phyloP scores from a whole-genome alignment of 2,113 vertebrate species.

The Mungos mungo region DNA sequence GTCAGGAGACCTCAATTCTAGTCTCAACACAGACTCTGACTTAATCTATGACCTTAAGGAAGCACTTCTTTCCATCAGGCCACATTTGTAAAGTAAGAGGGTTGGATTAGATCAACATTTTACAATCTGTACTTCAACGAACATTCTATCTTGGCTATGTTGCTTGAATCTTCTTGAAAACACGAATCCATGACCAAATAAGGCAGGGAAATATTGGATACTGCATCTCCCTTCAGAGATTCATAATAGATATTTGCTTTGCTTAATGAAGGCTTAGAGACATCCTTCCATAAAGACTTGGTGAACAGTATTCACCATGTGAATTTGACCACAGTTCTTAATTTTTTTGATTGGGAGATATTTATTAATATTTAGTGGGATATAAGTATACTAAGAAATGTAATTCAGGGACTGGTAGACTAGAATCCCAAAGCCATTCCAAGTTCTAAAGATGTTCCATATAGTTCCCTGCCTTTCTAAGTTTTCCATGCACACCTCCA shows the following conservation, averaged over 20 bases:
- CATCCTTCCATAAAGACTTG: not conserved
- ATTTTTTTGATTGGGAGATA: not conserved
- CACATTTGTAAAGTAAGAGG: not conserved
- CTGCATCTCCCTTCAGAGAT: not conserved
- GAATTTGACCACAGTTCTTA: not conserved
- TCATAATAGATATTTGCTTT: not conserved
- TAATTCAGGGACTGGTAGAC: not conserved
- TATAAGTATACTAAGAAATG: not conserved
- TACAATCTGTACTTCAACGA: not conserved
- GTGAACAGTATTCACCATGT: not conserved
- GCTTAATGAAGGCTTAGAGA: not conserved
- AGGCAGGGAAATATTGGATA: not conserved
- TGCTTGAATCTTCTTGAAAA: slow-evolving; percentile 34
- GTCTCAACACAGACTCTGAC: not conserved
- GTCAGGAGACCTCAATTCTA: not conserved
- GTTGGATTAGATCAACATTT: not conserved
- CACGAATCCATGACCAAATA: not conserved
- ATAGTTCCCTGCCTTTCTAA: not conserved
- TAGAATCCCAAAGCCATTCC: not conserved
- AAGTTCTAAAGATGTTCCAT: not conserved
- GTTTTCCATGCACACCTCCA: not conserved
- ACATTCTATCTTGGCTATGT: not conserved
- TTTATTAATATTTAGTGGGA: not conserved
- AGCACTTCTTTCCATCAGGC: not conserved
- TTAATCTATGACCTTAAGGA: not conserved